Conservation (phyloP, 2,113 vertebrate genomes). For the Mirounga angustirostris region DNA sequence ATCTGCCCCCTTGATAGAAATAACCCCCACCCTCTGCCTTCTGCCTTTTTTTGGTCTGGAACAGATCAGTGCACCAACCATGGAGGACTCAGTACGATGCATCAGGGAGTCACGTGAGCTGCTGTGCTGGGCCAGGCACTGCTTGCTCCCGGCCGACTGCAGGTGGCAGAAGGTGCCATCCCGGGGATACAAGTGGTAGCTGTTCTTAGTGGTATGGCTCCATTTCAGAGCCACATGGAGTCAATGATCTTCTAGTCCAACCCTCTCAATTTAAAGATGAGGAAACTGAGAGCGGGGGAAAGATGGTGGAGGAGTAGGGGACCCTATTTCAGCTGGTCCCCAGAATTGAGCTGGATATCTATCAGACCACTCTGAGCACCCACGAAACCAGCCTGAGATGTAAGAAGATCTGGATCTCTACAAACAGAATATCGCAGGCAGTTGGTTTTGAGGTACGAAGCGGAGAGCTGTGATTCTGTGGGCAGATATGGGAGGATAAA, state of each 20-base stretch:
- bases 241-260: not conserved
- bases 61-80: not conserved
- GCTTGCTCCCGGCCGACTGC: conserved; percentile 37
- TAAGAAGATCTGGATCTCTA: no score
- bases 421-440: no score
- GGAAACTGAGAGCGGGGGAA: not conserved
- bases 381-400: no score
- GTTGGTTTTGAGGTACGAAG: no score
- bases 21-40: rapidly evolving
- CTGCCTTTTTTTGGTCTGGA: not conserved
- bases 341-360: no score
- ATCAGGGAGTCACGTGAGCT: not conserved
- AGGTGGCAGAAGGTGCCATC: conserved; percentile 75
- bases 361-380: no score
- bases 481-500: no score
- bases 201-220: not conserved
- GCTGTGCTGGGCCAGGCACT: not conserved
- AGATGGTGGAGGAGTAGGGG: no score
- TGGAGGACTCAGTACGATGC: not conserved
- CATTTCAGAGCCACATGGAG: not conserved
- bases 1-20: not conserved
- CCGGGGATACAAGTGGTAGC: conserved; percentile 40
- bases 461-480: no score
- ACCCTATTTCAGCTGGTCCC: no score
- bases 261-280: not conserved